Evolutionary conservation across 1,140 invertebrate species (phyloP), one percentile per base, ranked within the genome.

Genomic region (Magallana ariakensis): DNA sequence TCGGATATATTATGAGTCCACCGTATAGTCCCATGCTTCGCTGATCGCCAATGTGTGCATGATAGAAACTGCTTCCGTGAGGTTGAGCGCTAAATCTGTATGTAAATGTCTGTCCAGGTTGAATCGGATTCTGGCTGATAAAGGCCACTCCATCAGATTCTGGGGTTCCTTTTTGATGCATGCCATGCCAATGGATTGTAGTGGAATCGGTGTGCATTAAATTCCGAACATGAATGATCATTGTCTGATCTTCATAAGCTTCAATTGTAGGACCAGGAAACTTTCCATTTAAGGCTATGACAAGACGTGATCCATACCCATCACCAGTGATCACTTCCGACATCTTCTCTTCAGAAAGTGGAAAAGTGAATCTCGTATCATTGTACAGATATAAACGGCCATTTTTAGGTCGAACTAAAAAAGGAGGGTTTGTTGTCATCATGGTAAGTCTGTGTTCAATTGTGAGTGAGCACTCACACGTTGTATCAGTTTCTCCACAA

Each of bases 81-180:
- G 90, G 91, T 15, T 87, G 26, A 0, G 91, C 92, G 90, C 97
- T 46, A 46, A 46, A 46, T 46, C 33, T 46, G 33, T 46, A 46
- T 46, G 33, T 97, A 95, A 98, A 98, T 0, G 96, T 97, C 91
- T 97, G 97, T 91, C 97, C 96, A 92, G 97, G 96, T 86, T 96
- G 95, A 91, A 98, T 98, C 7, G 98, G 97, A 94, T 98, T 98
- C 94, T 98, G 98, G 0, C 97, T 98, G 10, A 98, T 96, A 88
- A 97, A 97, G 8, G 98, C 97, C 55, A 98, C 98, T 58, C 98
- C 98, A 93, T 99, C 98, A 93, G 97, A 98, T 94, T 97, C 98
- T 91, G 97, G 97, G 6, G 97, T 96, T 62, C 96, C 96, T 66
- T 96, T 95, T 95, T 98, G 97, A 94, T 96, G 97, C 75, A 98